These are phyloP conservation scores for Caenorhabditis brenneri DNA, from an alignment of 1,140 invertebrate species.

Conservation along the genomic window DNA sequence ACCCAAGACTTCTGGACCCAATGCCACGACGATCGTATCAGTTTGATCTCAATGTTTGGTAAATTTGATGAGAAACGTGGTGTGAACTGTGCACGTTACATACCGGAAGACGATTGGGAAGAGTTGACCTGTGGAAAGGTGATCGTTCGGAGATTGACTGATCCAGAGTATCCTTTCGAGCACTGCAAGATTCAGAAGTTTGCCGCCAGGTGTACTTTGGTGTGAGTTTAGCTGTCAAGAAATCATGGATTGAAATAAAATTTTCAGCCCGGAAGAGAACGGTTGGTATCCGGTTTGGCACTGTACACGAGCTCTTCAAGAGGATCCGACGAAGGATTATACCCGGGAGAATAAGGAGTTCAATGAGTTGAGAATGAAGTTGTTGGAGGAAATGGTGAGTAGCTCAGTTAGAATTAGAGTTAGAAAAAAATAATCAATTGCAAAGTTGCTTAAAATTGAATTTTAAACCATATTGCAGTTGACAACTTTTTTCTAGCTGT, in stretches of 20 bases:
- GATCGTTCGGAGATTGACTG: not conserved
- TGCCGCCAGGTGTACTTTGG: not conserved
- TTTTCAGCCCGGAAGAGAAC: not conserved
- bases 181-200: slow-evolving; percentile 1
- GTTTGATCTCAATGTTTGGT: not conserved
- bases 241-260: not conserved
- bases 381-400: not conserved
- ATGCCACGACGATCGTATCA: not conserved
- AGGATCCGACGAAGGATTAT: not conserved
- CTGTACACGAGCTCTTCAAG: not conserved
- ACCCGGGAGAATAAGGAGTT: not conserved
- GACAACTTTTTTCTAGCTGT: too few relatives aligned
- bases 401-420: too few relatives aligned
- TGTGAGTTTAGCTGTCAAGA: not conserved
- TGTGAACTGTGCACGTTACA: not conserved
- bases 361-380: not conserved
- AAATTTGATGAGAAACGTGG: not conserved
- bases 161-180: not conserved
- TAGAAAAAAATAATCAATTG: too few relatives aligned
- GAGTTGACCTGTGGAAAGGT: not conserved
- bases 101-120: not conserved
- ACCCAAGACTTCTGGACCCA: not conserved
- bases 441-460: too few relatives aligned
- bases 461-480: too few relatives aligned
- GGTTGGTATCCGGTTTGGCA: not conserved